Base-by-base conservation (phyloP, 2,888 invertebrate genomes). In the Philopedon plagiatum region DNA sequence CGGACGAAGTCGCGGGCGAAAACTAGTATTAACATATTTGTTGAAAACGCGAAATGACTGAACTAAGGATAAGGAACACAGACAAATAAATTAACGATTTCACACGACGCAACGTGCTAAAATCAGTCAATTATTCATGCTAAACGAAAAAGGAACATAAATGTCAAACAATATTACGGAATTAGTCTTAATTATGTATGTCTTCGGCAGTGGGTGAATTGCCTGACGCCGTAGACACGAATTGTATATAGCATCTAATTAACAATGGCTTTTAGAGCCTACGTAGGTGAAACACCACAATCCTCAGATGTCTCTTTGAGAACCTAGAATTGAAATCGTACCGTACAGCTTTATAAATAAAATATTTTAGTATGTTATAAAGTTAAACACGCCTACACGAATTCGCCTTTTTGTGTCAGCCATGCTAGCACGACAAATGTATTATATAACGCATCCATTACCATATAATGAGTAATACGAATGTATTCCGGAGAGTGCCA, bases 361-460 rank as follows among this genome's bases (percentile, higher is more conserved):
- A 57, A 32, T 19, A 37, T 57, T 57, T n/a, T n/a, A 37, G 34
- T 57, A 57, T 57, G 57, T 56, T 56, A 56, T 56, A 32, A 56
- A 32, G 56, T 57, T 57, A 57, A 18, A 19, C 37, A 34, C 57
- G 34, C 57, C 57, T 37, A 37, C 57, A 8, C 15, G 34, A 37
- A 57, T 29, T 57, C 37, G 57, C 15, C 29, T 37, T 57, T 57
- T 9, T 57, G 21, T 37, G 37, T 21, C 51, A 49, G 19, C 34
- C 32, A 63, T 37, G 34, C 46, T 19, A 18, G 46, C 51, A 34
- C 21, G 32, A 63, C 63, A 46, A 51, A 51, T 46, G 34, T 2
- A 29, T 62, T 63, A 63, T 51, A 63, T 51, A 63, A 63, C 63
- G 63, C 63, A 19, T 63, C 63, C 63, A 63, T 63, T 63, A 63